Evolutionary conservation across 2,888 invertebrate species (phyloP), one percentile per base, ranked within the genome.

Genomic region (Coenonympha arcania): DNA sequence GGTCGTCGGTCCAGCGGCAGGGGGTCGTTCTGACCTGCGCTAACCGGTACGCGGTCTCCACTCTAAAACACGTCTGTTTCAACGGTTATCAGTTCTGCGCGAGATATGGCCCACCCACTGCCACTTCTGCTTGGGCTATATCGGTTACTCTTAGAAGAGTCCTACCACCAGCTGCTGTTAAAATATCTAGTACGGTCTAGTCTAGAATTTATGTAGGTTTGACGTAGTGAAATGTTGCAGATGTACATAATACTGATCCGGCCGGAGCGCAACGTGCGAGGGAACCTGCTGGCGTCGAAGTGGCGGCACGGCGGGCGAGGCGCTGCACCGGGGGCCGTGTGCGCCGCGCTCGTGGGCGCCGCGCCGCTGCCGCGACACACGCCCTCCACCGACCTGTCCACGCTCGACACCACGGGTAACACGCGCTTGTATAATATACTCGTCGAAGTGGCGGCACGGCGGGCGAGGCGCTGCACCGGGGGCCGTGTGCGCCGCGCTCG

Each of bases 181-280:
- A n/a, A n/a, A n/a, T n/a, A n/a, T n/a, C n/a, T n/a, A n/a, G n/a
- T n/a, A n/a, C n/a, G n/a, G n/a, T n/a, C n/a, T n/a, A n/a, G n/a
- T n/a, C n/a, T n/a, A n/a, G n/a, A n/a, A n/a, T n/a, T n/a, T n/a
- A n/a, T n/a, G n/a, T n/a, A n/a, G n/a, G n/a, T n/a, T n/a, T n/a
- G n/a, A n/a, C n/a, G n/a, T n/a, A 6, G 8, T 2, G 24, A 2
- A 9, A 24, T n/a, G 4, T n/a, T 20, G 3, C 65, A 82, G 82
- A 57, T 82, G 63, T 80, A 82, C 59, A 80, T 82, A 55, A 82
- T 82, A 31, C 51, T 81, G 41, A 65, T 76, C 24, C 73, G 76
- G 0, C 82, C 82, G 54, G 81, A 82, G 62, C 77, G 82, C 50
- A 81, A 82, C 65, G 79, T 81, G 53, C 79, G 81, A 44, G 77